A percentile compares a stretch with the other conserved stretches of the same genome.
phyloP scores from a whole-genome alignment of 2,888 invertebrate species.

The Byasa hedistus region DNA sequence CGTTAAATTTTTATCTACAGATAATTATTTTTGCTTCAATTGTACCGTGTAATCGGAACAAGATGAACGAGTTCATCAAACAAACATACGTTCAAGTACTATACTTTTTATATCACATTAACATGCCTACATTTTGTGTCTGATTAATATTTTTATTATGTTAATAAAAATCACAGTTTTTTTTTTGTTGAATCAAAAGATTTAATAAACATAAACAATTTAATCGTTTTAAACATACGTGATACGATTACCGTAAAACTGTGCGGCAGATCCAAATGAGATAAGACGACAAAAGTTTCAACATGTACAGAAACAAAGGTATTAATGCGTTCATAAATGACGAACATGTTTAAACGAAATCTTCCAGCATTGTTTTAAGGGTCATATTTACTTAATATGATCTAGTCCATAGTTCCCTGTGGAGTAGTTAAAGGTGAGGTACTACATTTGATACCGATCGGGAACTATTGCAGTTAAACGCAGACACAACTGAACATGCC shows the following conservation, averaged over 20 bases:
- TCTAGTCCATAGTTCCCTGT: not conserved
- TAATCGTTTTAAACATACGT: slow-evolving; percentile 44
- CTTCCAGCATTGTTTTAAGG: slow-evolving; percentile 28
- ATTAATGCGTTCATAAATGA: slow-evolving; percentile 17
- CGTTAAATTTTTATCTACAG: slow-evolving; percentile 57
- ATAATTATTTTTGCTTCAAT: slow-evolving; percentile 33
- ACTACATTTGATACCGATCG: slow-evolving; percentile 60
- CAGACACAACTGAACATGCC: slow-evolving; percentile 51
- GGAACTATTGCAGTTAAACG: slow-evolving; percentile 49
- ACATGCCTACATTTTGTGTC: too few species aligned
- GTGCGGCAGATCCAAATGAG: slow-evolving; percentile 61
- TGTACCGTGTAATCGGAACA: not conserved
- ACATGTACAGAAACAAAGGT: slow-evolving; percentile 45
- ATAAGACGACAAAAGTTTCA: slow-evolving; percentile 67
- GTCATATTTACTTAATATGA: slow-evolving; percentile 4
- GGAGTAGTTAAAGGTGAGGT: slow-evolving; percentile 47
- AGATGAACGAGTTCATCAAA: too few species aligned
- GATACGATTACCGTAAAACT: slow-evolving; percentile 68
- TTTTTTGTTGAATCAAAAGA: slow-evolving; percentile 34
- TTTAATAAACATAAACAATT: slow-evolving; percentile 55
- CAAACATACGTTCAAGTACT: too few species aligned
- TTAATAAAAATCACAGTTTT: slow-evolving; percentile 37
- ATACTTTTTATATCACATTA: too few species aligned
- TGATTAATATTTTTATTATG: not conserved
- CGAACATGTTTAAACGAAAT: slow-evolving; percentile 23